Base-by-base conservation (phyloP, 2,888 invertebrate species). In the Stenodema calcarata region DNA sequence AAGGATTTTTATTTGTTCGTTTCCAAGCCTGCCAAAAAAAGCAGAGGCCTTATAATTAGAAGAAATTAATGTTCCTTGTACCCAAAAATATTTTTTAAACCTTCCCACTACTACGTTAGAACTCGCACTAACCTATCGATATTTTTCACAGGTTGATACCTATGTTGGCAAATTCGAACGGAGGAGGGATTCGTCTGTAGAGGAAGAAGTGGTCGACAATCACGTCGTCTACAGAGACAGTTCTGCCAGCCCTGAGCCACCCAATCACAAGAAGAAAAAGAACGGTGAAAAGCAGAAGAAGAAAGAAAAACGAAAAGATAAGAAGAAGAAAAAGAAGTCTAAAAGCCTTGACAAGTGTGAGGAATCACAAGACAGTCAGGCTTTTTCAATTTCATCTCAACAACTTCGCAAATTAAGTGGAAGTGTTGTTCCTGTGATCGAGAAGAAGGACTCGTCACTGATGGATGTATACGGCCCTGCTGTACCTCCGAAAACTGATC, bases 391-490 rank as follows among this genome's bases (percentile, higher is more conserved):
- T 6, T 41, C 35, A 35, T 16, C 42, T n/a, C 35, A 30, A 2
- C n/a, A 35, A 7, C 16, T 54, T 75, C 30, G 23, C 35, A 12
- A 30, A 35, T 11, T 16, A 42, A n/a, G n/a, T n/a, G n/a, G n/a
- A n/a, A n/a, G n/a, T n/a, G n/a, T n/a, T n/a, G n/a, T n/a, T n/a
- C n/a, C n/a, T n/a, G n/a, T n/a, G 16, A 14, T 4, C 6, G 75
- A n/a, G 35, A 41, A 75, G 35, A 18, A 41, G 11, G 42, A 30
- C 41, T 14, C 18, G 35, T 4, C 30, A 9, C n/a, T 50, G 62
- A 73, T 70, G 69, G 86, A 86, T 16, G 41, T 85, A 16, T 85
- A 75, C 75, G 86, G 88, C 44, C 86, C 88, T 7, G 76, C n/a
- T 18, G 28, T 54, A 54, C 87, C 88, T 30, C 42, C 62, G 28